phyloP scores from a whole-genome alignment of 2,113 vertebrate species.

The Argyrosomus japonicus region DNA sequence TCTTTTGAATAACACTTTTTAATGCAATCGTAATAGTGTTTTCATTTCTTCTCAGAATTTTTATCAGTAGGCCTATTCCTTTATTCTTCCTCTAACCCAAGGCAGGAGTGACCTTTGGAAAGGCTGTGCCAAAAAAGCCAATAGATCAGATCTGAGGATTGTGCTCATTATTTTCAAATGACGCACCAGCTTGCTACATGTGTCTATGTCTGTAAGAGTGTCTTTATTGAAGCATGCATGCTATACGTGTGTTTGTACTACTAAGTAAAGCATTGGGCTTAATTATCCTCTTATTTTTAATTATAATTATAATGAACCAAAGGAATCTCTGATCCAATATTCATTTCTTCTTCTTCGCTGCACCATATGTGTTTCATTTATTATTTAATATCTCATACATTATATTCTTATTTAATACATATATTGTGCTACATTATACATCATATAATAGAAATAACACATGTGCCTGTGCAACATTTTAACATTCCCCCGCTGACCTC shows the following conservation, averaged over 20 bases:
- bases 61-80: conserved; percentile 21
- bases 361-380: not conserved
- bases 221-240: not conserved
- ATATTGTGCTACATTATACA: not conserved
- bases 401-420: not conserved
- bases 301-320: conserved; percentile 47
- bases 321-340: not conserved
- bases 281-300: no score
- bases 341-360: not conserved
- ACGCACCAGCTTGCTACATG: not conserved
- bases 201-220: not conserved
- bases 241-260: not conserved
- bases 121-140: not conserved
- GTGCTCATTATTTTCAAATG: conserved; percentile 1
- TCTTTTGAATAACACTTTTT: conserved; percentile 33
- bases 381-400: no score
- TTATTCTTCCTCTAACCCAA: conserved; percentile 30
- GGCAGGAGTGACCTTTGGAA: conserved; percentile 26
- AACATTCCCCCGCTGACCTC: not conserved
- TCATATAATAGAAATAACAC: not conserved
- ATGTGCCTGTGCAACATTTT: not conserved
- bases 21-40: conserved; percentile 41
- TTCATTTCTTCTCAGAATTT: conserved; percentile 17
- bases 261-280: not conserved
- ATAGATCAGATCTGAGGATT: not conserved